phyloP scores from a whole-genome alignment of 2,113 vertebrate genomes.

The Mola mola region DNA sequence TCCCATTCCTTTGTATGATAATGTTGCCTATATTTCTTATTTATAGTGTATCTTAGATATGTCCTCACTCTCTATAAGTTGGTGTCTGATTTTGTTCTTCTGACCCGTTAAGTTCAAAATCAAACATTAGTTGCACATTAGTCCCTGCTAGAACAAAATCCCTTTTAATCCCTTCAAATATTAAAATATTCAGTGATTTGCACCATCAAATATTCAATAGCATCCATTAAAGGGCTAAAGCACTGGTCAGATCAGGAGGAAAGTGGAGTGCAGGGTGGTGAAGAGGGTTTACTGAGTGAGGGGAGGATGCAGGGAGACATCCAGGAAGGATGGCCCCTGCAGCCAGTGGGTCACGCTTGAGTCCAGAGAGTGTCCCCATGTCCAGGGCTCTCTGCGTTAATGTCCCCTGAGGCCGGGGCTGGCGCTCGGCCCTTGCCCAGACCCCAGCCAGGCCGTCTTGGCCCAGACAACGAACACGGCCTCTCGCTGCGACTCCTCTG shows the following conservation, averaged over 20 bases:
- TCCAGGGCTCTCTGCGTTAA: constrained; percentile 74
- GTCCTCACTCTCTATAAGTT: constrained; percentile 5
- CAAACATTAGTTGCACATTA: constrained; percentile 58
- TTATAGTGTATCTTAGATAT: constrained; percentile 24
- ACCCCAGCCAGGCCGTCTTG: constrained; percentile 42
- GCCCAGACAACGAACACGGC: constrained; percentile 43
- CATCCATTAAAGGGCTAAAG: constrained; percentile 62
- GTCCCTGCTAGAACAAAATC: constrained; percentile 54
- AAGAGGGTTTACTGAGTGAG: constrained; percentile 14
- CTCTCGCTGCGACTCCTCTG: constrained; percentile 37
- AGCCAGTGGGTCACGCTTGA: constrained; percentile 60
- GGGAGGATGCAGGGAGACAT: constrained; percentile 16
- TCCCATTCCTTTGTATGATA: no score
- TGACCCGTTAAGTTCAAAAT: constrained; percentile 25
- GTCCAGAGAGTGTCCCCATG: constrained; percentile 67
- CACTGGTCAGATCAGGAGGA: constrained; percentile 59
- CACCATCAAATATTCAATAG: constrained; percentile 73
- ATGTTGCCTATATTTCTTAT: constrained; percentile 8
- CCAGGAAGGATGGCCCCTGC: constrained; percentile 44
- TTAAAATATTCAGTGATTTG: constrained; percentile 74
- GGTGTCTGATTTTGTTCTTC: constrained; percentile 22
- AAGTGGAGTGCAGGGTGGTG: constrained; percentile 15
- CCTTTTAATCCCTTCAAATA: constrained; percentile 64
- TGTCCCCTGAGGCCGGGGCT: constrained; percentile 71
- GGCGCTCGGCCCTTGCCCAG: constrained; percentile 37